Conservation (phyloP, 2,888 invertebrate species). For the Ochlodes sylvanus region DNA sequence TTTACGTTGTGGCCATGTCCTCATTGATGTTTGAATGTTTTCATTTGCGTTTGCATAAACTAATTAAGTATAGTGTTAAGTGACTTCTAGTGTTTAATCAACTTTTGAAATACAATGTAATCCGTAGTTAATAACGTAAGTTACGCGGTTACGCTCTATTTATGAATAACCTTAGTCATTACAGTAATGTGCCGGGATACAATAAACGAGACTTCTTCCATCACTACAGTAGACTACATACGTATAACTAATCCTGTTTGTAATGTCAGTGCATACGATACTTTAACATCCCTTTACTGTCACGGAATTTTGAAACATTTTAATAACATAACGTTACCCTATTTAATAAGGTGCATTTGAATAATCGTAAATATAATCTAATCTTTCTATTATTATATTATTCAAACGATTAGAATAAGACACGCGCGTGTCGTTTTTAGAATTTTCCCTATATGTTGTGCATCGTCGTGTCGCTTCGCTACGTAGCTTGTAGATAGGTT, state of each 20-base stretch:
- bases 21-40: slow-evolving; percentile 66
- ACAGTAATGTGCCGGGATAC: slow-evolving; percentile 41
- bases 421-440: slow-evolving; percentile 75
- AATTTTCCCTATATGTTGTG: slow-evolving; percentile 79
- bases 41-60: slow-evolving; percentile 74
- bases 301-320: slow-evolving; percentile 65
- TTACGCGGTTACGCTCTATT: slow-evolving; percentile 54
- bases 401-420: slow-evolving; percentile 74
- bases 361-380: slow-evolving; percentile 76
- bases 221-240: slow-evolving; percentile 18
- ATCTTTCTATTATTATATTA: slow-evolving; percentile 66
- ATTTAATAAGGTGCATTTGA: slow-evolving; percentile 78
- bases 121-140: slow-evolving; percentile 71
- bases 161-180: slow-evolving; percentile 58
- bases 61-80: slow-evolving; percentile 72
- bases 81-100: slow-evolving; percentile 73
- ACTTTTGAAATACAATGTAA: slow-evolving; percentile 74
- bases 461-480: slow-evolving; percentile 77
- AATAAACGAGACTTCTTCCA: slow-evolving; percentile 29
- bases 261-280: slow-evolving; percentile 44
- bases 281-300: slow-evolving; percentile 42
- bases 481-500: slow-evolving; percentile 80
- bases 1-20: slow-evolving; percentile 71
- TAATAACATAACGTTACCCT: slow-evolving; percentile 63
- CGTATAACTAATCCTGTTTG: slow-evolving; percentile 40